A percentile compares a stretch with the other conserved stretches of the same genome.
phyloP scores from a whole-genome alignment of 2,797 vertebrate genomes.

The Catharus ustulatus region DNA sequence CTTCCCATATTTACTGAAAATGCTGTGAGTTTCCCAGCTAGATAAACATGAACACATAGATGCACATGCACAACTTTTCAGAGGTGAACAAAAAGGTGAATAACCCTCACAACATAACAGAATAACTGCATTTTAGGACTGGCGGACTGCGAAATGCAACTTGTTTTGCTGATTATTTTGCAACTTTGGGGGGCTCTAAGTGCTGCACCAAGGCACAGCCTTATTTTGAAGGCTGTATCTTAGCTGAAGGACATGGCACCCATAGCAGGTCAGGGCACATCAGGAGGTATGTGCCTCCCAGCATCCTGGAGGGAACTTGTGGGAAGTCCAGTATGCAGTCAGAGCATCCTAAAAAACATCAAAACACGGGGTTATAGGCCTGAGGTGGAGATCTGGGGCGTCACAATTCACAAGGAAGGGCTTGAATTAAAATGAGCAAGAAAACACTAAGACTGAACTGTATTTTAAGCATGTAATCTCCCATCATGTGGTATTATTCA shows the following conservation, averaged over 20 bases:
- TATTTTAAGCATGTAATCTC: conserved; percentile 64
- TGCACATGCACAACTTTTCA: not conserved
- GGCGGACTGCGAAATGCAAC: not conserved
- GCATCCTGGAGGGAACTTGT: not conserved
- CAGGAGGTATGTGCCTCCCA: not conserved
- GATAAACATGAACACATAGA: not conserved
- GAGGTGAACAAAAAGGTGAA: not conserved
- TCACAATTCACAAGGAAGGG: not conserved
- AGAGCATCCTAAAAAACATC: not conserved
- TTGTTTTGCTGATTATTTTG: not conserved
- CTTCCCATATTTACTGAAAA: not conserved
- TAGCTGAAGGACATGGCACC: not conserved
- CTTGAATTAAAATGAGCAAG: conserved; percentile 22
- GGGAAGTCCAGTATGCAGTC: not conserved
- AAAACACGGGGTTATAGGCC: not conserved
- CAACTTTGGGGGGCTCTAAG: not conserved
- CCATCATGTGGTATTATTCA: conserved; percentile 48
- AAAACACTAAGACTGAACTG: conserved; percentile 40
- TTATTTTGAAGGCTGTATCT: not conserved
- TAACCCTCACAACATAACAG: not conserved
- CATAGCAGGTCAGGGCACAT: not conserved
- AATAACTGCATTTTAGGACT: not conserved
- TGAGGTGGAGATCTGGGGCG: not conserved
- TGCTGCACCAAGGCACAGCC: fast-evolving
- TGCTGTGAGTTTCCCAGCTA: not conserved